Evolutionary conservation across 64 coral and sea anemone species (phyloP).

Genomic region (Dendronephthya gigantea): DNA sequence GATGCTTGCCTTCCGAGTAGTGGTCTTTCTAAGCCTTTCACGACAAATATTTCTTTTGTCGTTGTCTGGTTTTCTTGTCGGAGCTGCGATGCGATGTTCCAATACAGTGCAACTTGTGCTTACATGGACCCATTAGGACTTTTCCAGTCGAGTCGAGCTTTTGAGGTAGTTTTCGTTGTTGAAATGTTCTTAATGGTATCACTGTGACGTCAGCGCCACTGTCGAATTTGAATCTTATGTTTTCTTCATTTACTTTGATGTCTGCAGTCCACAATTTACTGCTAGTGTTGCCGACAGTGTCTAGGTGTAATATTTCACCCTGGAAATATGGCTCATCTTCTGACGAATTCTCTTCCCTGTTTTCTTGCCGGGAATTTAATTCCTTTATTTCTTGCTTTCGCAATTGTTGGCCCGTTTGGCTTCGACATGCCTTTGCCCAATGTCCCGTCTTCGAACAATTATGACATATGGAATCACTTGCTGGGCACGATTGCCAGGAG

Average conservation of each 20-base stretch:
- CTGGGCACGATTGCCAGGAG: background rate
- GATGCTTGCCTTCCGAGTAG: constrained; percentile 32
- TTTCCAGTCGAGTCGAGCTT: constrained; percentile 2
- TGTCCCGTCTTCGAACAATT: background rate
- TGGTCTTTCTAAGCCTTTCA: constrained; percentile 35
- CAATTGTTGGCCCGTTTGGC: background rate
- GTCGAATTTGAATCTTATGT: background rate
- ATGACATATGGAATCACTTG: background rate
- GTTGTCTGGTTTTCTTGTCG: constrained; percentile 15
- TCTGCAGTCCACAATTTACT: constrained; percentile 21
- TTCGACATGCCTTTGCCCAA: background rate
- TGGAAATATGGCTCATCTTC: too few relatives aligned
- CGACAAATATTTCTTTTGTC: constrained; percentile 29
- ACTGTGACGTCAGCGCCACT: constrained; percentile 18
- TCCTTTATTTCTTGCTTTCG: too few relatives aligned
- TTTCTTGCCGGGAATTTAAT: too few relatives aligned
- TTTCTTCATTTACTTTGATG: background rate
- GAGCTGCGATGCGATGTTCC: constrained; percentile 24
- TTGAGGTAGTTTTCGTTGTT: constrained; percentile 13
- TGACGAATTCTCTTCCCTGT: too few relatives aligned
- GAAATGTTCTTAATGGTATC: background rate
- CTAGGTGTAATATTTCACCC: too few relatives aligned
- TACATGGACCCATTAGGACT: constrained; percentile 31
- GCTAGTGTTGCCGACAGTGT: too few relatives aligned
- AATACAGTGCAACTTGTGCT: constrained; percentile 30